Conservation (phyloP, 1,140 invertebrate genomes). For the Drosophila lini region DNA sequence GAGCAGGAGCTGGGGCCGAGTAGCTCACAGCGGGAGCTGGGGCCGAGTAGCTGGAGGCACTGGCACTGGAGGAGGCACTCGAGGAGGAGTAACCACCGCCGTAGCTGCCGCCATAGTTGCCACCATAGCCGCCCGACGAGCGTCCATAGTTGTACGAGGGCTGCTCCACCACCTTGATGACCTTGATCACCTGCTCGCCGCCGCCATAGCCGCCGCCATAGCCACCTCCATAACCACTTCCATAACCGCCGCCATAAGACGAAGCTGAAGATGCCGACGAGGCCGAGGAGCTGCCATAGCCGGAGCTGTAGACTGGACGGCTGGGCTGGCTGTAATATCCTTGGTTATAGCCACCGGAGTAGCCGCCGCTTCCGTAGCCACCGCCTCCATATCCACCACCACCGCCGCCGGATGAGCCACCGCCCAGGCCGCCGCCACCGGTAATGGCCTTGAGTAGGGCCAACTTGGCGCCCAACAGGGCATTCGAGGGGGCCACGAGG, state of each 20-base stretch:
- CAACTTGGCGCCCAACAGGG: constrained; percentile 71
- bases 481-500: constrained; percentile 47
- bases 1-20: constrained; percentile 46
- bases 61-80: constrained; percentile 41
- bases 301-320: constrained; percentile 61
- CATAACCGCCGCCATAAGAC: constrained; percentile 21
- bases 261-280: constrained; percentile 1
- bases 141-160: constrained; percentile 48
- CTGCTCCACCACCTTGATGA: constrained; percentile 72
- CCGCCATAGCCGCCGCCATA: constrained; percentile 37
- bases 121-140: constrained; percentile 29
- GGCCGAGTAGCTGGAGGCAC: constrained; percentile 37
- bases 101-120: constrained; percentile 33
- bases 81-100: constrained; percentile 24
- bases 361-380: constrained; percentile 56
- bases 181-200: constrained; percentile 64
- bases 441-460: constrained; percentile 65
- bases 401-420: constrained; percentile 20
- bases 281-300: constrained; percentile 33
- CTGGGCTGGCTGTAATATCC: constrained; percentile 69
- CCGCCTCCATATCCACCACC: constrained; percentile 18
- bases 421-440: constrained; percentile 35
- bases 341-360: constrained; percentile 66
- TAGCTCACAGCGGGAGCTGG: constrained; percentile 46
- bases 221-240: constrained; percentile 38